Evolutionary conservation across 2,888 invertebrate species (phyloP).

Genomic region (Ischnura elegans): DNA sequence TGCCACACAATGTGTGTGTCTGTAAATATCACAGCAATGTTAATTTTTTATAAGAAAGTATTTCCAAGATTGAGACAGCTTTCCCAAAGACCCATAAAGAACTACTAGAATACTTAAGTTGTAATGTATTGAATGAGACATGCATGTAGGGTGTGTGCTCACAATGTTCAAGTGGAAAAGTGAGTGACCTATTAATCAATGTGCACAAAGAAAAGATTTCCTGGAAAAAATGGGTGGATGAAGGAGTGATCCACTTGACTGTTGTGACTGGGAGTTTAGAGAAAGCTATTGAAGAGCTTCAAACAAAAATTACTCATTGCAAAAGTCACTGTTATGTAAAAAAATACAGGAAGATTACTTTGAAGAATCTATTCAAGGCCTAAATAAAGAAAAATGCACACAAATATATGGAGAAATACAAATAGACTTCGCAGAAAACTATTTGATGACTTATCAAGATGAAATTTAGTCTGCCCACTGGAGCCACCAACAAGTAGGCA

Average conservation of each 20-base stretch:
- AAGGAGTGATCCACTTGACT: background rate
- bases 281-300: background rate
- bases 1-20: background rate
- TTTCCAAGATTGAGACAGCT: background rate
- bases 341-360: background rate
- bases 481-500: background rate
- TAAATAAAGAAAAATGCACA: too few relatives aligned
- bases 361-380: background rate
- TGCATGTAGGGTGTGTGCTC: background rate
- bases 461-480: background rate
- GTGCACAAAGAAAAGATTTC: background rate
- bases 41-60: background rate
- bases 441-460: background rate
- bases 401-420: background rate
- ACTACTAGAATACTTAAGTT: background rate
- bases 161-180: background rate
- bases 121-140: background rate
- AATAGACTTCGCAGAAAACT: background rate
- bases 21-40: background rate
- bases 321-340: background rate
- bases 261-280: background rate
- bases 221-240: background rate
- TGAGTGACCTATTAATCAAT: background rate
- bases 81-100: background rate
- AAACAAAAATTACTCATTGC: background rate